phyloP scores from a whole-genome alignment of 2,888 invertebrate genomes.

The Cataglyphis albicans region DNA sequence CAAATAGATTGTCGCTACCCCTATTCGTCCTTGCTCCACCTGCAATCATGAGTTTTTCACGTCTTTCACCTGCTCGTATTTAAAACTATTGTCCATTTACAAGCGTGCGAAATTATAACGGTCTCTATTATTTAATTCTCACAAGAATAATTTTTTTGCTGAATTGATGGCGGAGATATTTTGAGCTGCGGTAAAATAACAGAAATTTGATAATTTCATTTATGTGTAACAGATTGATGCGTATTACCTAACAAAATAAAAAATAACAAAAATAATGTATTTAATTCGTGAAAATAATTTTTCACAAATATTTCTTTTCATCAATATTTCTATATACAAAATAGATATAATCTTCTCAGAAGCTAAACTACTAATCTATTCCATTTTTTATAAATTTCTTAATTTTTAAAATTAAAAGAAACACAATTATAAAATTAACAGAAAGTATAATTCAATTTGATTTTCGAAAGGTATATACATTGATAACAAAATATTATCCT shows the following conservation, averaged over 20 bases:
- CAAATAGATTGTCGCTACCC: slow-evolving; percentile 91
- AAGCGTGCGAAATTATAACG: not conserved
- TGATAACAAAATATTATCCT: not conserved
- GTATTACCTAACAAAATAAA: not conserved
- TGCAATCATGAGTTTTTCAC: slow-evolving; percentile 72
- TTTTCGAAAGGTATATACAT: not conserved
- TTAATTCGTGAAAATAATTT: too few relatives aligned
- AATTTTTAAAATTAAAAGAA: too few relatives aligned
- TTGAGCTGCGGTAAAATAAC: not conserved
- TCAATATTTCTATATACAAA: not conserved
- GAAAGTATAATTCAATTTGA: too few relatives aligned
- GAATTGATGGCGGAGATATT: not conserved
- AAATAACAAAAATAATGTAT: not conserved
- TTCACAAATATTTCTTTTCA: not conserved
- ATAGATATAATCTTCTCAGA: not conserved
- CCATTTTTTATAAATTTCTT: too few relatives aligned
- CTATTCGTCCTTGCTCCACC: slow-evolving; percentile 91
- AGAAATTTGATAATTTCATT: not conserved
- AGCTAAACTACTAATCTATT: too few relatives aligned
- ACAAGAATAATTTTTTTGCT: not conserved
- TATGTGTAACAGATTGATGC: not conserved
- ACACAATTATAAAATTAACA: too few relatives aligned
- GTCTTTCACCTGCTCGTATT: too few relatives aligned
- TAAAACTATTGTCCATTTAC: not conserved
- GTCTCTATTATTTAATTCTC: not conserved